These are phyloP conservation scores for Piaya cayana DNA, from an alignment of 2,113 vertebrate genomes.

Conservation along the genomic window DNA sequence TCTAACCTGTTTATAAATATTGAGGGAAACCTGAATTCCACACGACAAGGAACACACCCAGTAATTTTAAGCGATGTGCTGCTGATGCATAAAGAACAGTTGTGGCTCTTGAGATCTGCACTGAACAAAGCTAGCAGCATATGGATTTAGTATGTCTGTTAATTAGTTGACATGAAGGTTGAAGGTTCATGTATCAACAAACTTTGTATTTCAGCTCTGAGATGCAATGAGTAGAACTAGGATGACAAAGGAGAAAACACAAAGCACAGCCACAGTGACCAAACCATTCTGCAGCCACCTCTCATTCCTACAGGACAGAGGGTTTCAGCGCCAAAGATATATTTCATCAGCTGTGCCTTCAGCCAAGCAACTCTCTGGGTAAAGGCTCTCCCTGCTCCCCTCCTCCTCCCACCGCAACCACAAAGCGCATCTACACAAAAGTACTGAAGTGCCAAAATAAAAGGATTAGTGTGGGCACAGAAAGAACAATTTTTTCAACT, in stretches of 20 bases:
- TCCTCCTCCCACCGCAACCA: neutral
- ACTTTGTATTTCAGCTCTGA: neutral
- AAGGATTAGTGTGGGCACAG: neutral
- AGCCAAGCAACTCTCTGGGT: fast-evolving
- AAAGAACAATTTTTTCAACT: neutral
- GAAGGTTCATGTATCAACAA: fast-evolving
- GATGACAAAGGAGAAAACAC: neutral
- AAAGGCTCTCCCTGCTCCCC: neutral
- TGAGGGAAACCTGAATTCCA: neutral
- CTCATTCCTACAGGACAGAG: neutral
- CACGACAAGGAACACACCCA: neutral
- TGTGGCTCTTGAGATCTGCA: neutral
- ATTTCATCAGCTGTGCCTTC: neutral
- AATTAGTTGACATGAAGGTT: neutral
- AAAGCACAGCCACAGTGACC: neutral
- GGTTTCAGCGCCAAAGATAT: neutral
- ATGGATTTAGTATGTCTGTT: neutral
- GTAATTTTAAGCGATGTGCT: neutral
- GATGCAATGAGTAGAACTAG: neutral
- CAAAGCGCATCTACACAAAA: neutral
- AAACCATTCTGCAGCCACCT: neutral
- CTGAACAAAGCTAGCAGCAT: neutral
- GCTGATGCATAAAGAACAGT: neutral
- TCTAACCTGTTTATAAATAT: neutral
- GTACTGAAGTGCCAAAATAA: neutral